phyloP scores from a whole-genome alignment of 2,797 vertebrate species.

The Pseudocheirus occidentalis region DNA sequence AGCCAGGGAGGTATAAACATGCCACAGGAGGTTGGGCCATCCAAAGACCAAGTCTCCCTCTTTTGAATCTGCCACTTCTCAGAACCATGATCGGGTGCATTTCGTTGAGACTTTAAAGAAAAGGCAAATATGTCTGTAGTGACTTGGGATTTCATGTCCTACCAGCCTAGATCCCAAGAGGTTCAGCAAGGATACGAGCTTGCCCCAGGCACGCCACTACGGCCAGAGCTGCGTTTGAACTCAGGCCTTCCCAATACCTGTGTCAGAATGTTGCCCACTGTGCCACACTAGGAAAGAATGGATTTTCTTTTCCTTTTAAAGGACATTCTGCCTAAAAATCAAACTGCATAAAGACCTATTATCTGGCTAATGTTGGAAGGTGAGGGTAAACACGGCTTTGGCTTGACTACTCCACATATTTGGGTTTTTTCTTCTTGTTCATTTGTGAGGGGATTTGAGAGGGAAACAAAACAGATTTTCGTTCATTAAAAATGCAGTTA shows the following conservation, averaged over 20 bases:
- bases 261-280: background rate
- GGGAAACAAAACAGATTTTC: background rate
- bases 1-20: background rate
- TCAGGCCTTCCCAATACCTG: background rate
- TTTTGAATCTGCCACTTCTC: background rate
- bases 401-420: background rate
- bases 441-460: background rate
- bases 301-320: background rate
- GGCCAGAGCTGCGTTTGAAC: background rate
- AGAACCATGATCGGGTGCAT: background rate
- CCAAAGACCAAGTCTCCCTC: background rate
- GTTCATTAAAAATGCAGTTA: background rate
- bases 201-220: background rate
- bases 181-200: background rate
- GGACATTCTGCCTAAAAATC: background rate
- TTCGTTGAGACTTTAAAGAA: slow-evolving; percentile 27
- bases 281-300: background rate
- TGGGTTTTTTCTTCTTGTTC: background rate
- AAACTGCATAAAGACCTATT: background rate
- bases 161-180: background rate
- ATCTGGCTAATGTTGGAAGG: background rate
- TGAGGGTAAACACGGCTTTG: background rate
- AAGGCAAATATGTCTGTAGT: background rate
- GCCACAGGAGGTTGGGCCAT: background rate
- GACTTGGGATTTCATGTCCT: background rate